Conservation (phyloP, 2,113 vertebrate species). For the Brachyistius frenatus region DNA sequence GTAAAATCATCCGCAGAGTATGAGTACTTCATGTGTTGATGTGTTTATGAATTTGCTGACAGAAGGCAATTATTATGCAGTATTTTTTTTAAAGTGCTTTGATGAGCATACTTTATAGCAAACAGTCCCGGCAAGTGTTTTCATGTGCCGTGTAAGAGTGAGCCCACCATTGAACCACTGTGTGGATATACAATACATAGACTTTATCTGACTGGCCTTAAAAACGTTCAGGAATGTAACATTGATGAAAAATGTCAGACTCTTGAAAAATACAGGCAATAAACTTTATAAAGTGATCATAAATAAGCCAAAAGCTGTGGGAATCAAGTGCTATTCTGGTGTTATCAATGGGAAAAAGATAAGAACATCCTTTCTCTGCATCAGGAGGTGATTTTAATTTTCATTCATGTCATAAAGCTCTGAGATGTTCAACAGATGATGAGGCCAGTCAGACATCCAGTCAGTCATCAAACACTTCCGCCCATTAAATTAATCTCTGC, state of each 20-base stretch:
- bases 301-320: background rate
- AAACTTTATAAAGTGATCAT: background rate
- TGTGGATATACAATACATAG: background rate
- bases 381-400: constrained; percentile 2
- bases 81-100: background rate
- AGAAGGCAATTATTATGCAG: background rate
- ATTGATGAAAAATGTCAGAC: background rate
- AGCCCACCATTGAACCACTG: background rate
- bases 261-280: background rate
- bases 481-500: background rate
- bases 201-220: background rate
- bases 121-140: constrained; percentile 1
- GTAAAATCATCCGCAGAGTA: constrained; percentile 2
- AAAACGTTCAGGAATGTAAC: background rate
- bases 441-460: background rate
- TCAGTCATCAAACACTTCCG: no score
- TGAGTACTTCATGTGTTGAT: background rate
- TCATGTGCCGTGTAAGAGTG: background rate
- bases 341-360: background rate
- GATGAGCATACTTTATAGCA: background rate
- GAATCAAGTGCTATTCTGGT: background rate
- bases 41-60: background rate
- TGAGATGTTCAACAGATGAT: background rate
- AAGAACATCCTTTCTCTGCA: background rate
- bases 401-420: background rate